Conservation (phyloP, 2,113 vertebrate species). For the Isurus oxyrinchus region DNA sequence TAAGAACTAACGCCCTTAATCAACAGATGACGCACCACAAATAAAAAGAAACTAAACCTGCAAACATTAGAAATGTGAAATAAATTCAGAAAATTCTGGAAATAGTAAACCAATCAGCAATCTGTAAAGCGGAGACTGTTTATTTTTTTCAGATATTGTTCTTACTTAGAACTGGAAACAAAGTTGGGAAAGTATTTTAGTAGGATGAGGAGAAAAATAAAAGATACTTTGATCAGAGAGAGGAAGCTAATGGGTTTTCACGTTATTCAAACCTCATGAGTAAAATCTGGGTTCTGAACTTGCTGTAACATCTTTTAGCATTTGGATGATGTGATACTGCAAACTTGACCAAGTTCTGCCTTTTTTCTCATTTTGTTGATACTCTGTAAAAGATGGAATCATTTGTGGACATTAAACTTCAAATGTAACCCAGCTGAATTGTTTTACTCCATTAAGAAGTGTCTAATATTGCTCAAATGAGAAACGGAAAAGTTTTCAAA, state of each 20-base stretch:
- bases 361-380: not conserved
- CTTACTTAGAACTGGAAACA: not conserved
- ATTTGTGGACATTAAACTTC: not conserved
- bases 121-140: not conserved
- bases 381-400: not conserved
- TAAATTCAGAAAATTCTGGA: not conserved
- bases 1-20: not conserved
- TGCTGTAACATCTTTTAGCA: not conserved
- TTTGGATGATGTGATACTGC: not conserved
- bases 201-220: not conserved
- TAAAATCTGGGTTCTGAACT: not conserved
- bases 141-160: not conserved
- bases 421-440: not conserved
- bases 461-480: not conserved
- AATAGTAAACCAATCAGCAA: not conserved
- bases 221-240: not conserved
- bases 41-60: not conserved
- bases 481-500: not conserved
- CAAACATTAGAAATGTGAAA: not conserved
- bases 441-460: not conserved
- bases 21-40: not conserved
- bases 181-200: not conserved
- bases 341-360: not conserved
- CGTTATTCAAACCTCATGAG: not conserved
- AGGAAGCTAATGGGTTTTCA: not conserved